A percentile compares a stretch with the other conserved stretches of the same genome.
Conservation (phyloP, 2,888 invertebrate genomes). For the Gibbula magus region DNA sequence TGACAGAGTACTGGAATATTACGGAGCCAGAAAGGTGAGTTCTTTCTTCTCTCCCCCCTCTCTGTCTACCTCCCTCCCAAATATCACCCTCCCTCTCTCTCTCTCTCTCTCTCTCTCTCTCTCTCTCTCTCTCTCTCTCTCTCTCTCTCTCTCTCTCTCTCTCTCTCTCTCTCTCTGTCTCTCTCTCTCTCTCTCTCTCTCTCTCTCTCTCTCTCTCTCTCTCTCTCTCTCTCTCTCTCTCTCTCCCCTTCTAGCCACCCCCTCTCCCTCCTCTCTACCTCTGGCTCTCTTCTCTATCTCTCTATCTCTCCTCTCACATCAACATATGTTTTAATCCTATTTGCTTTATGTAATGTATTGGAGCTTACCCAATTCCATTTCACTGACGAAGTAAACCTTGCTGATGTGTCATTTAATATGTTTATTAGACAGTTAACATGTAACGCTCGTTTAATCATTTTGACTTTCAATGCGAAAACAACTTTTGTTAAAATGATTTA, state of each 20-base stretch:
- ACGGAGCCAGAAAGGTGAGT: too few relatives aligned
- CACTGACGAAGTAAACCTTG: too few relatives aligned
- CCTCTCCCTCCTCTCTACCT: too few relatives aligned
- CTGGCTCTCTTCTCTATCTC: too few relatives aligned
- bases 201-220: slow-evolving; percentile 10
- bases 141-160: neutral
- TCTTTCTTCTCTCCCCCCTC: neutral
- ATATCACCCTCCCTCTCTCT: neutral
- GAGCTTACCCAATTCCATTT: neutral
- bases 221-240: slow-evolving; percentile 10
- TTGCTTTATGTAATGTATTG: neutral
- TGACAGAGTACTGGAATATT: too few relatives aligned
- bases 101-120: slow-evolving; percentile 10
- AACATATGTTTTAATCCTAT: neutral
- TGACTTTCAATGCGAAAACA: too few relatives aligned
- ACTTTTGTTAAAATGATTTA: too few relatives aligned
- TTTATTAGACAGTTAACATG: too few relatives aligned
- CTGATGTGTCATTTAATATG: too few relatives aligned
- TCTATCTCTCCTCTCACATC: neutral
- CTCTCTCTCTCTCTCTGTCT: neutral
- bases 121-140: neutral
- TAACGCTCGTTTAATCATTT: too few relatives aligned
- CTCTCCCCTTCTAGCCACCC: too few relatives aligned
- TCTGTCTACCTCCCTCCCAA: neutral
- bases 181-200: slow-evolving; percentile 10